Percentiles rank a stretch among this genome's conserved stretches.
These are phyloP conservation scores for Halcyon chelicuti DNA, from an alignment of 2,797 vertebrate species.

Conservation along the genomic window DNA sequence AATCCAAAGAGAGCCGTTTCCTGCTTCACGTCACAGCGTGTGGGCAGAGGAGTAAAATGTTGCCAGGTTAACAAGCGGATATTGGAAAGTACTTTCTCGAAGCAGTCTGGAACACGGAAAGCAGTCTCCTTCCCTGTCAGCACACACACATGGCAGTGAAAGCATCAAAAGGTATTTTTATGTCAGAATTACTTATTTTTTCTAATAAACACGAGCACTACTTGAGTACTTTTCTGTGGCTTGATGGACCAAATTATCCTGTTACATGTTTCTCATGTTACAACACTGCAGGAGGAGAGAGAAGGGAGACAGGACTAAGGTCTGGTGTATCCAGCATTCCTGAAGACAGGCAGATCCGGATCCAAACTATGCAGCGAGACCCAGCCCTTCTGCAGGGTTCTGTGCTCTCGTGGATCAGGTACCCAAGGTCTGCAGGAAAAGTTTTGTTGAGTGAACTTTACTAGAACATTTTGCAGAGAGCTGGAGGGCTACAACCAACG, in stretches of 20 bases:
- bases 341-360: not conserved
- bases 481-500: not conserved
- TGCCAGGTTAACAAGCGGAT: not conserved
- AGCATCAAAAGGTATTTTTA: not conserved
- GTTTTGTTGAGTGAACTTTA: not conserved
- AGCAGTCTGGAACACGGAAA: not conserved
- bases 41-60: not conserved
- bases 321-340: not conserved
- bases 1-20: not conserved
- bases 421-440: not conserved
- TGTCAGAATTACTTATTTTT: not conserved
- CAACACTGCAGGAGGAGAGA: not conserved
- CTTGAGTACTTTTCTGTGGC: not conserved
- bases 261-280: not conserved
- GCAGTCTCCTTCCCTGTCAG: not conserved
- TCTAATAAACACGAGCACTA: not conserved
- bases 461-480: not conserved
- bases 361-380: not conserved
- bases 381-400: not conserved
- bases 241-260: not conserved
- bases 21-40: not conserved
- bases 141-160: not conserved
- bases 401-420: not conserved
- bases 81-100: not conserved
- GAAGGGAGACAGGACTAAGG: not conserved